Base-by-base conservation (phyloP, 2,888 invertebrate species). In the Camponotus fellah region DNA sequence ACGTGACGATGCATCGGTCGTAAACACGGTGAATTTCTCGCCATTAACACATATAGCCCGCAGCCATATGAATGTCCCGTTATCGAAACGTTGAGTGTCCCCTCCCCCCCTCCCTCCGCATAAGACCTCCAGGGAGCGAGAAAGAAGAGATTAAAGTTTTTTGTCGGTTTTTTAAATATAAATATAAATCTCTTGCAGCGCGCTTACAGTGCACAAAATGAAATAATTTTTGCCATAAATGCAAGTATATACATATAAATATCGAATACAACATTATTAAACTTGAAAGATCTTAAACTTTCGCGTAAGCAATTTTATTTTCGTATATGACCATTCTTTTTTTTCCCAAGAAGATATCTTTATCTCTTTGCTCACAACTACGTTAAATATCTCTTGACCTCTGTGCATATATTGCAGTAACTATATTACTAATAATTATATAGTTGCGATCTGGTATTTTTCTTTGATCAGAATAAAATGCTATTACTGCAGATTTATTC, bases 11-110 rank as follows among this genome's bases (percentile, higher is more conserved):
- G 26, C 49, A 32, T 14, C 9, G 65, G 8, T 79, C 82, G 32
- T 82, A 82, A 82, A 82, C 83, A 79, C 37, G 49, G 10, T 17
- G 32, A 34, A 32, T 37, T 43, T 56, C 72, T 43, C 49, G 17
- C 8, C 34, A 26, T 80, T 71, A 80, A 37, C 60, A 72, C 46
- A 26, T 37, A 26, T 17, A 17, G 69, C 72, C 40, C 43, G 71
- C 14, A 72, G 46, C 46, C 46, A 46, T 71, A 60, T 72, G 58
- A 71, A 60, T 60, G n/a, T 80, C 58, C 60, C 58, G 79, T 79
- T 80, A 72, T 71, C 17, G 34, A 14, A 34, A 69, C 49, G 17
- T 12, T 60, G 43, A 46, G 34, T 72, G 58, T 37, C 17, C 58
- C 26, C 49, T 0, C 37, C 37, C 37, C 37, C 37, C 37, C 37